phyloP scores from a whole-genome alignment of 92 coral and sea anemone species.

The Parazoanthus swiftii region DNA sequence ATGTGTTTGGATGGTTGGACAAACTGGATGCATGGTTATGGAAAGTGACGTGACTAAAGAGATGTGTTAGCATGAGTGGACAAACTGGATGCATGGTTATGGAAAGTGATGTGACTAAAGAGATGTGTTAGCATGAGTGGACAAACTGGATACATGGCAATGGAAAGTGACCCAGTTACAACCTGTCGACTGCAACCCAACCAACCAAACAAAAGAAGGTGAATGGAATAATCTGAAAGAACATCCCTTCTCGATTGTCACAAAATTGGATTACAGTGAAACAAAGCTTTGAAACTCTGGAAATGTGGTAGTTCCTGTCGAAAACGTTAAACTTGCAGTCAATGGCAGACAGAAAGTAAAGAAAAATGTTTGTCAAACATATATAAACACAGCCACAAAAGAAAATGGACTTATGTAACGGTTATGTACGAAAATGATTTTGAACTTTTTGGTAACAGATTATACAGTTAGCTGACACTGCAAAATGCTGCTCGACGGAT shows the following conservation, averaged over 20 bases:
- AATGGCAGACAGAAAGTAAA: slow-evolving; percentile 24
- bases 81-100: no score
- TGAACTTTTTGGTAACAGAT: no score
- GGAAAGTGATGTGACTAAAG: no score
- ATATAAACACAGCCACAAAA: neutral
- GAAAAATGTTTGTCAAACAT: neutral
- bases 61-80: no score
- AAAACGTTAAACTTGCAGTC: neutral
- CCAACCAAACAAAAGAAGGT: neutral
- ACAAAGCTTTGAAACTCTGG: neutral
- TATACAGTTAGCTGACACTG: no score
- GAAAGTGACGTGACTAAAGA: no score
- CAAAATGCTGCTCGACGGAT: neutral
- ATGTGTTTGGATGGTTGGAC: no score
- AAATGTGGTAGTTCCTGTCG: no score
- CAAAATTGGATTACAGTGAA: neutral
- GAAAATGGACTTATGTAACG: no score
- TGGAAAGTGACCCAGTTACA: neutral
- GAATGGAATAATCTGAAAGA: neutral
- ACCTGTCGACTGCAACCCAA: neutral
- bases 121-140: neutral
- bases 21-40: no score
- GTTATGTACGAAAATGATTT: neutral
- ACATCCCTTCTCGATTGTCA: neutral
- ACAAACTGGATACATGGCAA: neutral